Base-by-base conservation (phyloP, 2,113 vertebrate species). In the Scopus umbretta region DNA sequence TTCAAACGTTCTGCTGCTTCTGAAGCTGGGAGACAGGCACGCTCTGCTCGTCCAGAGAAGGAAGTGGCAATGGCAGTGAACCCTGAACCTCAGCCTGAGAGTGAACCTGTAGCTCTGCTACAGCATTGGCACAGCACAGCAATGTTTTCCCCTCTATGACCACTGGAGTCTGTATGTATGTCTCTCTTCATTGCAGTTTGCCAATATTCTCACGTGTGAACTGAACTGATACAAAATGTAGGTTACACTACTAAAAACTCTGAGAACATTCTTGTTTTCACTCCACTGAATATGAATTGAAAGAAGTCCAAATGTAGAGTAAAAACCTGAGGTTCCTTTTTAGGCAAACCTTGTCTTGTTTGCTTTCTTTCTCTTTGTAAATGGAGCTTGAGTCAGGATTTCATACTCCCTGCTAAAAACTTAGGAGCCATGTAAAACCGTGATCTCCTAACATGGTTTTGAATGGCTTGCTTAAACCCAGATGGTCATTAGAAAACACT, bases 101-200 rank as follows among this genome's bases (percentile, higher is more conserved):
- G 26, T 43, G 2, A 30, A 40, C 9, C 70, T 90, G 70, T 53
- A 38, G 19, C n/a, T 63, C 19, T 3, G 1, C 10, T 12, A 38
- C 72, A 45, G 42, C 1, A 1, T 53, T 70, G 32, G 38, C 58
- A 58, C n/a, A 59, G 50, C 52, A 21, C 30, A 29, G 40, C 61
- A 74, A 0, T 11, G 75, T 18, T 71, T 67, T 79, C 42, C 34
- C 29, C 25, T 34, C 42, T 5, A 0, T 6, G 17, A 2, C 16
- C 2, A 1, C 32, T 4, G 0, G 8, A 29, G 63, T 52, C 58
- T 13, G 1, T 22, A 27, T 4, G 0, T 16, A 9, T 13, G 3
- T 45, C 19, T 43, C 25, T 27, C 52, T 49, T 42, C 47, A 27
- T 4, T 67, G 55, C 36, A 36, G 10, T 40, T 30, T 87, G 55